phyloP scores from a whole-genome alignment of 1,140 invertebrate species.

The Dreissena rostriformis region DNA sequence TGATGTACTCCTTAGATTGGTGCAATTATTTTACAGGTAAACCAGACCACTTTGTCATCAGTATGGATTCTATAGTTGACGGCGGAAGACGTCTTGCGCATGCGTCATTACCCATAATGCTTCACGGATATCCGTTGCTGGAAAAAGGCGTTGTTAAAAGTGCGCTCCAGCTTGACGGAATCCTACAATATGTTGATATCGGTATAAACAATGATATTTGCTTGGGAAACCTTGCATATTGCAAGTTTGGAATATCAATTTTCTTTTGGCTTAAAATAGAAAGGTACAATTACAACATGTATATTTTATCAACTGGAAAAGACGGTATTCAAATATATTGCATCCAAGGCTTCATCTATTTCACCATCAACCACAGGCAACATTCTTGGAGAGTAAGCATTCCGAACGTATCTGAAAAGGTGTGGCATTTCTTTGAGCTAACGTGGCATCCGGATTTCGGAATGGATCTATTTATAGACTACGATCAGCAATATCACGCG shows the following conservation, averaged over 20 bases:
- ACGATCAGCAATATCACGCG: slow-evolving; percentile 62
- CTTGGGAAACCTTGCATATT: slow-evolving; percentile 74
- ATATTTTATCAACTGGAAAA: slow-evolving; percentile 74
- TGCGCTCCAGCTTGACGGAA: slow-evolving; percentile 72
- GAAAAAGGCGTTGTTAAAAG: slow-evolving; percentile 75
- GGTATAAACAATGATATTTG: slow-evolving; percentile 70
- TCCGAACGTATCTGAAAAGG: slow-evolving; percentile 57
- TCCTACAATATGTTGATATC: slow-evolving; percentile 75
- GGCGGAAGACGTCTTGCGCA: slow-evolving; percentile 62
- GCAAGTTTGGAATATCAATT: slow-evolving; percentile 75
- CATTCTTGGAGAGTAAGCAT: slow-evolving; percentile 63
- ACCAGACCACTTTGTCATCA: slow-evolving; percentile 70
- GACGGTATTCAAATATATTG: slow-evolving; percentile 72
- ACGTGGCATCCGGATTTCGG: slow-evolving; percentile 77
- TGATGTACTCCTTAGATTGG: too few species aligned
- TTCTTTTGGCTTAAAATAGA: slow-evolving; percentile 76
- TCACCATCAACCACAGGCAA: slow-evolving; percentile 61
- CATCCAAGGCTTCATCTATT: slow-evolving; percentile 68
- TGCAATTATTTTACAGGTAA: slow-evolving; percentile 64
- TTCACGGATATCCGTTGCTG: slow-evolving; percentile 63
- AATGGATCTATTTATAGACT: slow-evolving; percentile 76
- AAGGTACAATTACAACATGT: slow-evolving; percentile 72
- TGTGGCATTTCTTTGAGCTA: slow-evolving; percentile 79
- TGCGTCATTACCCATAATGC: slow-evolving; percentile 60
- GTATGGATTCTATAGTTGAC: slow-evolving; percentile 70